Percentiles rank a stretch among this genome's conserved stretches.
These are phyloP conservation scores for Cheilosia pagana DNA, from an alignment of 2,888 invertebrate species.

Conservation along the genomic window DNA sequence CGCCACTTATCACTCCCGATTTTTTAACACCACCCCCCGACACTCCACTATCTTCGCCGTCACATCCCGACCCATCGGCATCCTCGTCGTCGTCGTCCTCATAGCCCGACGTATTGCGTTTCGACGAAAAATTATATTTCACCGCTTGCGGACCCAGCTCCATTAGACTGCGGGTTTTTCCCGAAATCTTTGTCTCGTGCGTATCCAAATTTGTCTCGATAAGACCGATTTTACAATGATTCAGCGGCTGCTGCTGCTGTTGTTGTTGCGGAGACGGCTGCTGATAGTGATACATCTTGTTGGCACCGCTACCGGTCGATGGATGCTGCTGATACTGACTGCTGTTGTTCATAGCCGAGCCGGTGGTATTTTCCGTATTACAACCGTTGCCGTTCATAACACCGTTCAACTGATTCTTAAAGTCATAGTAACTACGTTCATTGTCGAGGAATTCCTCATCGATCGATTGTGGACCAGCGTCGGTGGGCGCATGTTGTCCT, in stretches of 20 bases:
- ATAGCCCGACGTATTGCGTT: constrained; percentile 62
- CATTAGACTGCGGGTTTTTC: constrained; percentile 88
- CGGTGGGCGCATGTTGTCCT: constrained; percentile 76
- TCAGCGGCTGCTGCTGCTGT: constrained; percentile 70
- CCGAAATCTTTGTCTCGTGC: constrained; percentile 86
- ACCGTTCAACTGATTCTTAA: constrained; percentile 80
- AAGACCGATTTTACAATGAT: constrained; percentile 86
- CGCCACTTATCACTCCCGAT: constrained; percentile 78
- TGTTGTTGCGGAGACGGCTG: constrained; percentile 66
- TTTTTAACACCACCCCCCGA: constrained; percentile 78
- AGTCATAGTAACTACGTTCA: constrained; percentile 78
- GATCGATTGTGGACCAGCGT: constrained; percentile 72
- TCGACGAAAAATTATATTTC: constrained; percentile 65
- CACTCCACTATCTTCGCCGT: constrained; percentile 68
- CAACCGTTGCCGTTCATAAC: constrained; percentile 79
- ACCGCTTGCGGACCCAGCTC: constrained; percentile 84
- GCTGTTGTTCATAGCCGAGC: constrained; percentile 53
- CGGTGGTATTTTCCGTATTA: constrained; percentile 63
- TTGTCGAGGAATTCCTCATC: constrained; percentile 78
- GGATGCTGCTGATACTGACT: constrained; percentile 70
- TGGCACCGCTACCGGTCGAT: constrained; percentile 12
- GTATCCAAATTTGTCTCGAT: constrained; percentile 96
- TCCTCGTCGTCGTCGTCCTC: constrained; percentile 53
- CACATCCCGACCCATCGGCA: constrained; percentile 46
- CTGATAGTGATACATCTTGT: constrained; percentile 65